Evolutionary conservation across 2,113 vertebrate genomes (phyloP), one percentile per base, ranked within the genome.

Genomic region (Otocyon megalotis): DNA sequence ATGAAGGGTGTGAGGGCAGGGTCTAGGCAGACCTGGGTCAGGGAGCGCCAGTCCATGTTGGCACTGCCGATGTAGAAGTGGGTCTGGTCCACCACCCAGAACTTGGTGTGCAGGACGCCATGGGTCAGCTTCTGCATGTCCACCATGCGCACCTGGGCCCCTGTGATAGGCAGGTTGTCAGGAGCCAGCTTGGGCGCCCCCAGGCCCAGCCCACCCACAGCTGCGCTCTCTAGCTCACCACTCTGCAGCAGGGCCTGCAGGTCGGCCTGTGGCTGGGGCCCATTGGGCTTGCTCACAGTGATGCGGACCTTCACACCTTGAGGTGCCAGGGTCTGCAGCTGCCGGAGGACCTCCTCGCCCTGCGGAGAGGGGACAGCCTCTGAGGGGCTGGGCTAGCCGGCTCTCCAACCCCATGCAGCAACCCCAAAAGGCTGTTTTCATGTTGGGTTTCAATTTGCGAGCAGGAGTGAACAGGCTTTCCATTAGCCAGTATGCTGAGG

Each of bases 31-130:
- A 99, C 99, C 99, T 99, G 99, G 5, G 99, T 99, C 93, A 99
- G 97, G 7, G 99, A 99, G 32, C 99, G 99, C 99, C 99, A 99
- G 98, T 99, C 99, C 99, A 99, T 99, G 98, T 99, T 99, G 96
- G 99, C 99, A 16, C 99, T 99, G 63, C 99, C 99, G 0, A 99
- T 97, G 98, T 99, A 99, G 97, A 99, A 92, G 96, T 99, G 99
- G 32, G 98, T 98, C 97, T 99, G 99, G 72, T 99, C 99, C 0
- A 99, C 99, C 0, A 99, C 98, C 99, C 99, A 99, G 98, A 99
- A 99, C 96, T 99, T 99, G 81, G 99, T 99, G 98, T 99, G 99
- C 43, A 99, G 98, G 14, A 99, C 99, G 0, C 99, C 99, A 0
- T 98, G 83, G 1, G 99, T 99, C 96, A 99, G 99, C 50, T 97